Conservation (phyloP, 2,888 invertebrate genomes). For the Drosophila leonis region DNA sequence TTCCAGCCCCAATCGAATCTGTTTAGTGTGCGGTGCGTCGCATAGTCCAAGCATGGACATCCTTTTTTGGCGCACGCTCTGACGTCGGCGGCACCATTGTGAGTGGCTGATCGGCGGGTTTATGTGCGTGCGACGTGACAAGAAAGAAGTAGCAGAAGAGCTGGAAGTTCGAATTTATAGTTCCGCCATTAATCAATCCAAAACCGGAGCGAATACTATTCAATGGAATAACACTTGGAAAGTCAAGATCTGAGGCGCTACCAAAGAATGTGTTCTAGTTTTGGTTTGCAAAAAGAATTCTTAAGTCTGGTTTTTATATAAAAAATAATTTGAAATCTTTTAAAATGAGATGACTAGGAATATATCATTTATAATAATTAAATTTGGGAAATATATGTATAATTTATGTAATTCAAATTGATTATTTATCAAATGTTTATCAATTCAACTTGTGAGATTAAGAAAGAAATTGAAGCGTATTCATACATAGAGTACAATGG, state of each 20-base stretch:
- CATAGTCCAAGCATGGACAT: conserved; percentile 59
- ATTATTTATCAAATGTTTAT: no score
- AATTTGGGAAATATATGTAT: no score
- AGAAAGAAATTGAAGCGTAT: no score
- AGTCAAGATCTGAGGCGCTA: neutral
- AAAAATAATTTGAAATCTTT: neutral
- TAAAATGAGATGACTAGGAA: neutral
- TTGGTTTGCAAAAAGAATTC: neutral
- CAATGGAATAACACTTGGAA: neutral
- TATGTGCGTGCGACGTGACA: conserved; percentile 75
- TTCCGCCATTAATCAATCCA: conserved; percentile 77
- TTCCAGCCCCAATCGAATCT: conserved; percentile 37
- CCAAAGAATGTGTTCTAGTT: conserved; percentile 16
- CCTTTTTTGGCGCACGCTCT: conserved; percentile 72
- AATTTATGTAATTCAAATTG: no score
- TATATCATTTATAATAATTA: neutral
- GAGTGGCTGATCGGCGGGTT: conserved; percentile 59
- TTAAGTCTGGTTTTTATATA: neutral
- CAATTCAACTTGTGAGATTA: no score
- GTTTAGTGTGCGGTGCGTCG: conserved; percentile 70
- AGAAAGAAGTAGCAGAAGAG: conserved; percentile 69
- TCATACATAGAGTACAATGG: no score
- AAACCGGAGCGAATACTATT: conserved; percentile 53
- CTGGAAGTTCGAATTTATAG: conserved; percentile 69
- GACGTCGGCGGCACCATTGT: conserved; percentile 66